Evolutionary conservation across 2,113 vertebrate species (phyloP).

Genomic region (Zonotrichia leucophrys): DNA sequence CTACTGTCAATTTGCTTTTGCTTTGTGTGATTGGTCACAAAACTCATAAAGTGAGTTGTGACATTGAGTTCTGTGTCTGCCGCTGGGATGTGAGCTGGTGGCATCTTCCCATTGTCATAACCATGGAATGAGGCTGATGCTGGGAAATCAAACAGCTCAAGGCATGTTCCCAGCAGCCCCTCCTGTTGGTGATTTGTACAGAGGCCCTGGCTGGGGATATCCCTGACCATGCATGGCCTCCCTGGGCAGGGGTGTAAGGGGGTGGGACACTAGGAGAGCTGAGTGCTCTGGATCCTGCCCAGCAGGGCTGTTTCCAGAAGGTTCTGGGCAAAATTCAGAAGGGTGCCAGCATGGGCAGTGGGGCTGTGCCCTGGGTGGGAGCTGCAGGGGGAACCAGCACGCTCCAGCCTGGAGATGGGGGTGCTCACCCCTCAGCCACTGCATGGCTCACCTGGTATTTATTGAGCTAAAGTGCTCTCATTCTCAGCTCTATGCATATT

Average conservation of each 20-base stretch:
- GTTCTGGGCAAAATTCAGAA: accelerated
- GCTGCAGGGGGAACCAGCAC: not conserved
- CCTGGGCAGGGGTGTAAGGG: accelerated
- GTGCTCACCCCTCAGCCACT: not conserved
- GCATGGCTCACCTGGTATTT: accelerated
- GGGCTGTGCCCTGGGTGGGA: not conserved
- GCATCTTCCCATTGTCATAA: no score
- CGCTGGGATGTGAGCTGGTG: no score
- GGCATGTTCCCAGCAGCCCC: no score
- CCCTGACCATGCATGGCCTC: not conserved
- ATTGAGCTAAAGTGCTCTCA: accelerated
- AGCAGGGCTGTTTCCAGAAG: not conserved
- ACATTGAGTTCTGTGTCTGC: no score
- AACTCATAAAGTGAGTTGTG: no score
- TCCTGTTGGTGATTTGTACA: no score
- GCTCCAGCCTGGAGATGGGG: accelerated
- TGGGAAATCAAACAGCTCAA: no score
- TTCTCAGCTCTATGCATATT: not conserved
- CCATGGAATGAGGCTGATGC: no score
- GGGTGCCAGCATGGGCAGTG: accelerated
- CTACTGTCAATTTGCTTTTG: no score
- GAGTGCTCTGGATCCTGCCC: accelerated
- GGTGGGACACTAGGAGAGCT: not conserved
- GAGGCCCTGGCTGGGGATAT: no score
- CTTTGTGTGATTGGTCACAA: no score